phyloP scores from a whole-genome alignment of 1,140 invertebrate genomes.

The Formica exsecta region DNA sequence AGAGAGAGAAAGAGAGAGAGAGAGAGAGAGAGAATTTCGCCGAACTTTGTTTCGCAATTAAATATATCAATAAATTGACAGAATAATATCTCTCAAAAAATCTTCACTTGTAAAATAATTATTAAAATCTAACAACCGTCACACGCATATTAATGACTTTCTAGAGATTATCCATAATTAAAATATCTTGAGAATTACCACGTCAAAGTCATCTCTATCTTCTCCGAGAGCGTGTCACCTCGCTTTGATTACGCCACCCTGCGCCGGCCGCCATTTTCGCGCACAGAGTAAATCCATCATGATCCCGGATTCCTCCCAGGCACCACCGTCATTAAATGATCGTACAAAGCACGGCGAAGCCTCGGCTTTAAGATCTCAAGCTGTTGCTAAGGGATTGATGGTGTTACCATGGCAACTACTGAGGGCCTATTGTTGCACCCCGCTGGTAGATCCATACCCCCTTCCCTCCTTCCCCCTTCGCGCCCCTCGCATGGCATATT shows the following conservation, averaged over 20 bases:
- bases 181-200: slow-evolving; percentile 5
- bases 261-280: slow-evolving; percentile 36
- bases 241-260: slow-evolving; percentile 42
- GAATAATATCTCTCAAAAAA: background rate
- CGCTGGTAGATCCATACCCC: slow-evolving; percentile 72
- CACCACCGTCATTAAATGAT: slow-evolving; percentile 74
- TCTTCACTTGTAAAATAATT: background rate
- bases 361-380: slow-evolving; percentile 87
- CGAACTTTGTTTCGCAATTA: background rate
- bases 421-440: slow-evolving; percentile 86
- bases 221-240: background rate
- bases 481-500: slow-evolving; percentile 83
- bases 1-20: too few species aligned
- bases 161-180: background rate
- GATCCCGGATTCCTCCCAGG: slow-evolving; percentile 59
- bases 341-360: slow-evolving; percentile 75
- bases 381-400: slow-evolving; percentile 87
- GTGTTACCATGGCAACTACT: slow-evolving; percentile 85
- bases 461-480: background rate
- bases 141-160: background rate
- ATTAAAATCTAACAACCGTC: background rate
- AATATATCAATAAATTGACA: background rate
- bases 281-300: slow-evolving; percentile 50
- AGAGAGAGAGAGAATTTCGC: background rate
- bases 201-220: slow-evolving; percentile 11